phyloP scores from a whole-genome alignment of 1,140 invertebrate genomes.

The Kradibia gibbosae region DNA sequence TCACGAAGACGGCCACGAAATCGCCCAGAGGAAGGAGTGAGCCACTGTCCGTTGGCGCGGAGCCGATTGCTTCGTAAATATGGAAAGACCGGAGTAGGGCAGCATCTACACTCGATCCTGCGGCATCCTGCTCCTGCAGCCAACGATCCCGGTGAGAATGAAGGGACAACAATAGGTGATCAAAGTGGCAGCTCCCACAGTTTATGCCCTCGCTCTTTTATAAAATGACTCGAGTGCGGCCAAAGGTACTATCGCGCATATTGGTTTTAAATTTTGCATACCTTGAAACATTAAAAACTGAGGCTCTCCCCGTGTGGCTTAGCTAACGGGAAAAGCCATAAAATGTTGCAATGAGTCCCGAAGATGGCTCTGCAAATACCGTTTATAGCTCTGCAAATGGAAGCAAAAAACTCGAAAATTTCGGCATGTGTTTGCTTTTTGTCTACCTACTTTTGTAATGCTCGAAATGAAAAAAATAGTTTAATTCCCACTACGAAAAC shows the following conservation, averaged over 20 bases:
- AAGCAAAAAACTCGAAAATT: neutral
- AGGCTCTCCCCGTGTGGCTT: neutral
- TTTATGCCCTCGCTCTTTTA: slow-evolving; percentile 5
- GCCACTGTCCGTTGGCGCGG: too few relatives aligned
- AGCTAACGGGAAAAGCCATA: slow-evolving; percentile 3
- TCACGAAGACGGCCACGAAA: too few relatives aligned
- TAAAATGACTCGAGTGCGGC: neutral
- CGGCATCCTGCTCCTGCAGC: neutral
- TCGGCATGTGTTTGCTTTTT: neutral
- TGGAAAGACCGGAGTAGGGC: neutral
- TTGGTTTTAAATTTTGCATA: slow-evolving; percentile 12
- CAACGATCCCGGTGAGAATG: neutral
- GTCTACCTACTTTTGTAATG: neutral
- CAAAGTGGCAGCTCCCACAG: slow-evolving; percentile 17
- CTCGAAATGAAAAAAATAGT: neutral
- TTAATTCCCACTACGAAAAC: neutral
- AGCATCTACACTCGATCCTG: too few relatives aligned
- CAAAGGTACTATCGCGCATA: neutral
- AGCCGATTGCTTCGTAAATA: neutral
- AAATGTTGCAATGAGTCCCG: neutral
- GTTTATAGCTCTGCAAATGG: neutral
- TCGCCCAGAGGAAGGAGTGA: too few relatives aligned
- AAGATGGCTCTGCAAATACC: neutral
- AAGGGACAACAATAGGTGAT: slow-evolving; percentile 18
- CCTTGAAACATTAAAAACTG: neutral